Evolutionary conservation across 2,888 invertebrate genomes (phyloP).

Genomic region (Daptonema setosum): DNA sequence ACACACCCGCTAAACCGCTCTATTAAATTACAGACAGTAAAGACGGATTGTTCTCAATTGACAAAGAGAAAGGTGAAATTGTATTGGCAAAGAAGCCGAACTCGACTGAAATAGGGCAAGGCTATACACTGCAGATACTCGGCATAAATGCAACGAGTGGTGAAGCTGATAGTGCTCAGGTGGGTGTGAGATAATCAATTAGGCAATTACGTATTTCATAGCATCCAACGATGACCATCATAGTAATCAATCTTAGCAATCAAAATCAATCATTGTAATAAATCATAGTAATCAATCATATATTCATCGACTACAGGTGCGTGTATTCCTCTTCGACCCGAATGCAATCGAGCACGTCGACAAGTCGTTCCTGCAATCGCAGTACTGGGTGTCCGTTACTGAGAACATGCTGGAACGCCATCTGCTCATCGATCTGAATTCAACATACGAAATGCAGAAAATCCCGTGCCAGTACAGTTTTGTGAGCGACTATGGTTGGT

Average conservation of each 20-base stretch:
- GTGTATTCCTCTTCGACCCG: background rate
- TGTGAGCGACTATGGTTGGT: no score
- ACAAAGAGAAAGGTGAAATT: background rate
- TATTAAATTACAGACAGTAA: background rate
- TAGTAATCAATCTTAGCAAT: background rate
- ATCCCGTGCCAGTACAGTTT: background rate
- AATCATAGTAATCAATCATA: background rate
- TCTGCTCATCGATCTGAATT: background rate
- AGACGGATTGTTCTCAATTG: background rate
- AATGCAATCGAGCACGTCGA: background rate
- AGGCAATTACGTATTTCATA: no score
- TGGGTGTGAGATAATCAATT: background rate
- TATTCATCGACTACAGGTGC: background rate
- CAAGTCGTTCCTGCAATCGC: background rate
- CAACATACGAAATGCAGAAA: background rate
- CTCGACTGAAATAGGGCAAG: background rate
- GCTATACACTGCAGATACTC: background rate
- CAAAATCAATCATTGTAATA: background rate
- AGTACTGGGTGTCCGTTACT: background rate
- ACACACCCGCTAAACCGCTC: no score
- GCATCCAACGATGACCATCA: background rate
- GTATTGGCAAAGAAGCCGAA: background rate
- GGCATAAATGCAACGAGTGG: background rate
- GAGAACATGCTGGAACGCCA: background rate
- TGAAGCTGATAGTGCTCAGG: background rate